phyloP scores from a whole-genome alignment of 2,797 vertebrate genomes.

The Helicolenus hilgendorfi region DNA sequence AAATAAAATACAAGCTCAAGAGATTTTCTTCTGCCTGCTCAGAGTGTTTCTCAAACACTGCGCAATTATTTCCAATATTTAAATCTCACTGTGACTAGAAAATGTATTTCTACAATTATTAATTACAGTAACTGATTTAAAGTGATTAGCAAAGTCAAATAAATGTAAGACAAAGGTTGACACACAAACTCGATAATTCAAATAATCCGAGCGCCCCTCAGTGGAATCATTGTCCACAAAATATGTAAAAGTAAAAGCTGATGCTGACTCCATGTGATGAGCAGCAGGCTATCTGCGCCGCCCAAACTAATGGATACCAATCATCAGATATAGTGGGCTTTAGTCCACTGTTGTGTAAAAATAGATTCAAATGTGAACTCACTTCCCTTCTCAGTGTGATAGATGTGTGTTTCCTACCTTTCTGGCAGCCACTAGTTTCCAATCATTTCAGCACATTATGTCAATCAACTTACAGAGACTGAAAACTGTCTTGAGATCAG shows the following conservation, averaged over 20 bases:
- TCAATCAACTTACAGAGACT: not conserved
- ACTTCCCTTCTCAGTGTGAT: not conserved
- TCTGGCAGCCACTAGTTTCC: not conserved
- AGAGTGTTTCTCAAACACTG: not conserved
- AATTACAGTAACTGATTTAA: not conserved
- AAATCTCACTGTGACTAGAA: not conserved
- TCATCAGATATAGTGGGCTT: not conserved
- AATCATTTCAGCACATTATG: not conserved
- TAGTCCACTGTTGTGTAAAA: not conserved
- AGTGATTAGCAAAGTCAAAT: not conserved
- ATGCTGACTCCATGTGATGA: not conserved
- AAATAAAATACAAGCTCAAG: not conserved
- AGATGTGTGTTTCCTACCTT: not conserved
- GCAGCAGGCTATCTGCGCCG: not conserved
- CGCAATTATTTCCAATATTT: not conserved
- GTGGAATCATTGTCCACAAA: not conserved
- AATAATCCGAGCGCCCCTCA: not conserved
- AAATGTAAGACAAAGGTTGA: not conserved
- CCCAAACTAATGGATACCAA: not conserved
- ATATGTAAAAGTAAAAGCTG: not conserved
- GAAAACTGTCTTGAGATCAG: not conserved
- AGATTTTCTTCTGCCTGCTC: not conserved
- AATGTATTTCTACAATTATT: not conserved
- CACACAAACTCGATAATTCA: not conserved
- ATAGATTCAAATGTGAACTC: not conserved